phyloP scores from a whole-genome alignment of 2,113 vertebrate species.

The Corythornis madagascariensis region DNA sequence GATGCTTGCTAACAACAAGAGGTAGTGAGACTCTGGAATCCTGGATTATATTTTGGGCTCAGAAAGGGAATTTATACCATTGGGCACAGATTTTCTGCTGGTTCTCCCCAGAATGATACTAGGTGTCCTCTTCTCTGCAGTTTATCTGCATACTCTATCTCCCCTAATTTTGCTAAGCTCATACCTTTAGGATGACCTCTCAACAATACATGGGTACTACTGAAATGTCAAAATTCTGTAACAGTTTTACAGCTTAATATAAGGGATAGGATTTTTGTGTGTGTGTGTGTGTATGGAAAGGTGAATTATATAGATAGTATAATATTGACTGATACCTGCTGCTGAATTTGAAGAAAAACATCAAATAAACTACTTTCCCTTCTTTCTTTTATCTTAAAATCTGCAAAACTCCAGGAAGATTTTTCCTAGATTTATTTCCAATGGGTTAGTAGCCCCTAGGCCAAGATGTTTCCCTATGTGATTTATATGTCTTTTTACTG shows the following conservation, averaged over 20 bases:
- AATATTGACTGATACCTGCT: neutral
- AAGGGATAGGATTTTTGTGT: neutral
- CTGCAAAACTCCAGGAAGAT: constrained; percentile 31
- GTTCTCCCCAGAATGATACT: neutral
- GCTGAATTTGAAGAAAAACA: neutral
- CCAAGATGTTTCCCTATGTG: constrained; percentile 50
- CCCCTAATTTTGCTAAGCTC: neutral
- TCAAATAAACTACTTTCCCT: constrained; percentile 29
- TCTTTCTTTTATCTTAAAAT: constrained; percentile 31
- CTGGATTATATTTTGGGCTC: neutral
- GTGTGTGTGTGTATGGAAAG: neutral
- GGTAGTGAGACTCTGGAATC: constrained; percentile 11
- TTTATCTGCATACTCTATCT: neutral
- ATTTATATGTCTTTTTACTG: constrained; percentile 68
- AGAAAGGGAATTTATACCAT: neutral
- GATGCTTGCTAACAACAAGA: neutral
- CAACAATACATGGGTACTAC: neutral
- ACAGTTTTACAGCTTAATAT: neutral
- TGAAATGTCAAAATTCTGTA: constrained; percentile 4
- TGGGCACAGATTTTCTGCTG: neutral
- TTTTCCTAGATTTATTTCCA: constrained; percentile 65
- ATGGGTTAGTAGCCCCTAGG: constrained; percentile 46
- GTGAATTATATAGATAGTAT: neutral
- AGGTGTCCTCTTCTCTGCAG: neutral
- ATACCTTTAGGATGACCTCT: neutral